Evolutionary conservation across 2,888 invertebrate species (phyloP).

Genomic region (Hirtodrosophila alboralis): DNA sequence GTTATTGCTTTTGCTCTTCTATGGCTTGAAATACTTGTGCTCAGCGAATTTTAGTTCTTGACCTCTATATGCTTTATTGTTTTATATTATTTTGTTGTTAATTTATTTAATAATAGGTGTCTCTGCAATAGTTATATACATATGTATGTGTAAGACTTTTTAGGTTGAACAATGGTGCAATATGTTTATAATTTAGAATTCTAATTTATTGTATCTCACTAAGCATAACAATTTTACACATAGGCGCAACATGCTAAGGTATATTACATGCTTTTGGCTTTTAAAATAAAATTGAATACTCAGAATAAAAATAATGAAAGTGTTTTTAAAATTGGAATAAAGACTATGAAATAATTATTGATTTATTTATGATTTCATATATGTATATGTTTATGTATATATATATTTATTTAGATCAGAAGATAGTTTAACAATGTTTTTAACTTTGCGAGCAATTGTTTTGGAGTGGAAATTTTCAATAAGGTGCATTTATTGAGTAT

Average conservation of each 20-base stretch:
- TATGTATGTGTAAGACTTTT: slow-evolving; percentile 40
- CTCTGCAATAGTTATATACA: slow-evolving; percentile 46
- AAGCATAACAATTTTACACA: slow-evolving; percentile 44
- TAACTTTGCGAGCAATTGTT: too few relatives aligned
- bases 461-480: too few relatives aligned
- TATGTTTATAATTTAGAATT: slow-evolving; percentile 48
- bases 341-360: too few relatives aligned
- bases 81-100: slow-evolving; percentile 53
- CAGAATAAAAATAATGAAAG: slow-evolving; percentile 6
- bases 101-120: slow-evolving; percentile 60
- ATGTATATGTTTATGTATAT: too few relatives aligned
- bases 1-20: slow-evolving; percentile 59
- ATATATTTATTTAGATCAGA: too few relatives aligned
- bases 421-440: too few relatives aligned
- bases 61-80: slow-evolving; percentile 13
- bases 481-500: too few relatives aligned
- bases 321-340: too few relatives aligned
- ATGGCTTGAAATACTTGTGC: slow-evolving; percentile 62
- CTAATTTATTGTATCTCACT: slow-evolving; percentile 49
- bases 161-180: slow-evolving; percentile 71
- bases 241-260: slow-evolving; percentile 36
- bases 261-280: slow-evolving; percentile 62
- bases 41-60: slow-evolving; percentile 40
- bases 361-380: too few relatives aligned
- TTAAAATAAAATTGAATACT: slow-evolving; percentile 58